Percentiles rank a stretch among this genome's conserved stretches.
These are phyloP conservation scores for Scleropages formosus DNA, from an alignment of 2,797 vertebrate species.

Conservation along the genomic window DNA sequence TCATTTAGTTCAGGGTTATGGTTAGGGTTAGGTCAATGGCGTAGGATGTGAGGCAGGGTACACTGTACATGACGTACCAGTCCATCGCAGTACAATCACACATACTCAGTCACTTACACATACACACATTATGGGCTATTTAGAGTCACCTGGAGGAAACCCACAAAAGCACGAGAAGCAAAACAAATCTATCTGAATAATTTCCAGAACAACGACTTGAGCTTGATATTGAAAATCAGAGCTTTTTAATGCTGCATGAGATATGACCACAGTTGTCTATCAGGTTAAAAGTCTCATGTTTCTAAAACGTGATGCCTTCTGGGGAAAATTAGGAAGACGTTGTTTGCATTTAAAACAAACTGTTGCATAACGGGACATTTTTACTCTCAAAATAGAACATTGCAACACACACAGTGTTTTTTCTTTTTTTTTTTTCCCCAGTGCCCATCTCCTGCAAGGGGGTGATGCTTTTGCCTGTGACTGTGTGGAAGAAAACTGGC, in stretches of 20 bases:
- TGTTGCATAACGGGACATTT: background rate
- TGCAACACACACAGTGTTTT: background rate
- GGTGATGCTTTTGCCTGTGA: constrained; percentile 2
- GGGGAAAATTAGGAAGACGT: constrained; percentile 1
- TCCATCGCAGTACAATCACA: no score
- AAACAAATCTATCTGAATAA: no score
- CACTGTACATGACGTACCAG: no score
- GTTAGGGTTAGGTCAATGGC: no score
- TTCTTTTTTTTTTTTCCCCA: no score
- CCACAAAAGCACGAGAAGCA: no score
- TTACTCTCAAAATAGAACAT: constrained; percentile 10
- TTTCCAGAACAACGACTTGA: background rate
- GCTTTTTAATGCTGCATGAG: background rate
- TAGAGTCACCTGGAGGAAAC: no score
- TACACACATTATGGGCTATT: no score
- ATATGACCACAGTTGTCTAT: background rate
- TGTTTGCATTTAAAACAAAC: constrained; percentile 16
- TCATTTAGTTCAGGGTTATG: no score
- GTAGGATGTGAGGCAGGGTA: no score
- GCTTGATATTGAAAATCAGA: background rate
- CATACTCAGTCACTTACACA: no score
- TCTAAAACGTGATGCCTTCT: background rate
- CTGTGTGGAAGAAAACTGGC: background rate
- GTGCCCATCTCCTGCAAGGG: constrained; percentile 2
- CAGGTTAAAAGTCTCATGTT: background rate